Conservation (phyloP, 1,140 invertebrate species). For the Lepidurus apus region DNA sequence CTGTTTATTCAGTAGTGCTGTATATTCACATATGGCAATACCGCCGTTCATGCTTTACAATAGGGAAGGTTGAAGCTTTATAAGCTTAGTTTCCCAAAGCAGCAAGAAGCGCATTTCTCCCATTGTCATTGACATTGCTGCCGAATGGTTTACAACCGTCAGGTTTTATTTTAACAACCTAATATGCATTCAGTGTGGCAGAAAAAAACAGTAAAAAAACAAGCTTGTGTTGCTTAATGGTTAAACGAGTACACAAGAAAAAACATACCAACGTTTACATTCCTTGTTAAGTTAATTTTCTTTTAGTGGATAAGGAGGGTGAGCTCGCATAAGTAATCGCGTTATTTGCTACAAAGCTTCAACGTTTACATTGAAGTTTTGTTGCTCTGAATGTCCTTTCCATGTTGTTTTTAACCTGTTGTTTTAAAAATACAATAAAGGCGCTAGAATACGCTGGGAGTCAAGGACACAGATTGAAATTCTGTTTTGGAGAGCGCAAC, state of each 20-base stretch:
- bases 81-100: neutral
- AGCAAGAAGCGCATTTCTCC: neutral
- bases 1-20: neutral
- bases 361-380: no score
- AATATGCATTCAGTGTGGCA: neutral
- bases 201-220: neutral
- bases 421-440: neutral
- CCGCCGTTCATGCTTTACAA: neutral
- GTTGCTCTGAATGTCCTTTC: no score
- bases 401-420: no score
- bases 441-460: neutral
- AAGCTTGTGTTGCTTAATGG: no score
- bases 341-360: no score
- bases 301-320: neutral
- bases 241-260: no score
- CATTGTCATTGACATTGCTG: neutral
- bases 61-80: neutral
- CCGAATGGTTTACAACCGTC: neutral
- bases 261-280: no score
- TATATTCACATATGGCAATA: neutral
- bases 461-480: neutral
- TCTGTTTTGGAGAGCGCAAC: neutral
- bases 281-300: neutral
- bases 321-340: no score
- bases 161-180: neutral